A percentile compares a stretch with the other conserved stretches of the same genome.
Conservation (phyloP, 37 sponge, comb jelly and placozoan genomes). For the Aplysina aerophoba region DNA sequence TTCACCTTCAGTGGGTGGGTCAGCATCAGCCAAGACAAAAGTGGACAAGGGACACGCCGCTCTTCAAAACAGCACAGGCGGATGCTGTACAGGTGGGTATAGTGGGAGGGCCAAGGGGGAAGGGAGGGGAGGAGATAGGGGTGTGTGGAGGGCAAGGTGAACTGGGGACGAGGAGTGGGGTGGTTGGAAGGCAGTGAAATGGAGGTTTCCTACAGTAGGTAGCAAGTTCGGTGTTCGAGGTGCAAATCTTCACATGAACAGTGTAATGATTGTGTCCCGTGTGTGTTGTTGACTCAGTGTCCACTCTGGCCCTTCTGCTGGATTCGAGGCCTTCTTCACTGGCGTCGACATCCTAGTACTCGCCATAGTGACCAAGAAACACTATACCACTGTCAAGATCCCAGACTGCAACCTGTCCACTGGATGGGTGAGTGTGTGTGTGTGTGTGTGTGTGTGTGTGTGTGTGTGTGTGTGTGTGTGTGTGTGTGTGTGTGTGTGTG, state of each 20-base stretch:
- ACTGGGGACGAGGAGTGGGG: background rate
- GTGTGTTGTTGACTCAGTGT: constrained; percentile 63
- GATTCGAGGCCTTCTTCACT: constrained; percentile 93
- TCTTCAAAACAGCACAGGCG: constrained; percentile 41
- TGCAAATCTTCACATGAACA: too few relatives aligned
- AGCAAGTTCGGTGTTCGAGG: too few relatives aligned
- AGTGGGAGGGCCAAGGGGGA: background rate
- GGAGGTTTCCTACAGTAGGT: too few relatives aligned
- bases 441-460: constrained; percentile 8
- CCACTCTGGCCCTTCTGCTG: constrained; percentile 70
- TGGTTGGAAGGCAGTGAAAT: background rate
- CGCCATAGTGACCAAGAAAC: constrained; percentile 74
- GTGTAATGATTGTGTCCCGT: background rate
- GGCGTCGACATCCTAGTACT: constrained; percentile 60
- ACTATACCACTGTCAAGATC: constrained; percentile 64
- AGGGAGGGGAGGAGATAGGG: background rate
- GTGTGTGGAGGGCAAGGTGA: background rate
- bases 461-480: background rate
- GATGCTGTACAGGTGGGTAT: constrained; percentile 69
- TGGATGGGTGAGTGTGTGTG: constrained; percentile 64
- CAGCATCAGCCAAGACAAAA: constrained; percentile 33
- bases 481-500: background rate
- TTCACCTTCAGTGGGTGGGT: constrained; percentile 81
- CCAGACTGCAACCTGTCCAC: constrained; percentile 47
- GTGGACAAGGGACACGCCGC: background rate